phyloP scores from a whole-genome alignment of 2,113 vertebrate species.

The Pogona vitticeps region DNA sequence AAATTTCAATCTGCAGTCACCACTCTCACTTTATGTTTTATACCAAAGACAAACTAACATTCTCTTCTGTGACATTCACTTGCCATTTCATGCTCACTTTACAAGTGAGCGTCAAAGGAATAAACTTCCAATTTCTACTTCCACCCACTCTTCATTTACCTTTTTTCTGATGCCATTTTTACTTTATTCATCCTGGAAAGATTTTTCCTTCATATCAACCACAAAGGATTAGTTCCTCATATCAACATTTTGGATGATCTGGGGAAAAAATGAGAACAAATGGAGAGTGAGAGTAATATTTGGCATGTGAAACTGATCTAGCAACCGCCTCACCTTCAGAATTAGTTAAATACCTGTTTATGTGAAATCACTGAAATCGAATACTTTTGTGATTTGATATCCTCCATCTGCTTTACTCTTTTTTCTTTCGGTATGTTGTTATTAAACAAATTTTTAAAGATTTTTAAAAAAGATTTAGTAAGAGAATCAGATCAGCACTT shows the following conservation, averaged over 20 bases:
- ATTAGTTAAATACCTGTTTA: background rate
- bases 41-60: background rate
- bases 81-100: background rate
- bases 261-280: slow-evolving; percentile 50
- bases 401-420: too few relatives aligned
- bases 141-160: slow-evolving; percentile 72
- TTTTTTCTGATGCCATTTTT: slow-evolving; percentile 91
- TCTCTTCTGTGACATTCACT: background rate
- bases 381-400: too few relatives aligned
- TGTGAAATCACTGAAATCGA: too few relatives aligned
- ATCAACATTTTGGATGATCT: slow-evolving; percentile 81
- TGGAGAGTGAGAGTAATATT: background rate
- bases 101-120: background rate
- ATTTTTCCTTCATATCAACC: slow-evolving; percentile 57
- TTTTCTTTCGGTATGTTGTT: too few relatives aligned
- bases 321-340: background rate
- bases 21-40: background rate
- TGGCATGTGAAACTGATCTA: background rate
- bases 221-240: slow-evolving; percentile 70
- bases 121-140: background rate
- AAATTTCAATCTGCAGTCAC: background rate
- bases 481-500: too few relatives aligned
- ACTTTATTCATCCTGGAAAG: slow-evolving; percentile 88
- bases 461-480: background rate
- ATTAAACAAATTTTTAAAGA: background rate